phyloP scores from a whole-genome alignment of 2,113 vertebrate genomes.

The Anguilla rostrata region DNA sequence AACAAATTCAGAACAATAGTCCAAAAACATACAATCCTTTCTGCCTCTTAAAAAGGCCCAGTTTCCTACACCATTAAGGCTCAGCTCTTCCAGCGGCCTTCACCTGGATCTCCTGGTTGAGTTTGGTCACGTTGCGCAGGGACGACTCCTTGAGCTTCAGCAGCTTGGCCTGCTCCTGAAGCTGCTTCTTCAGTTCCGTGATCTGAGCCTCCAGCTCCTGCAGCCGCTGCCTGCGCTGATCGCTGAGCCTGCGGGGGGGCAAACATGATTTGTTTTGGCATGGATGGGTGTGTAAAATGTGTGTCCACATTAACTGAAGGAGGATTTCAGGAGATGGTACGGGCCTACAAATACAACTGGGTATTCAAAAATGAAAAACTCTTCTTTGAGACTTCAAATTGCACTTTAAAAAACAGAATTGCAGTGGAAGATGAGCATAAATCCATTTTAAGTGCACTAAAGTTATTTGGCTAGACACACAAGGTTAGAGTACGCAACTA shows the following conservation, averaged over 20 bases:
- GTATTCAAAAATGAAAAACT: no score
- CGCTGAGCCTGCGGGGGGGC: slow-evolving; percentile 77
- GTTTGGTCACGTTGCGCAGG: slow-evolving; percentile 80
- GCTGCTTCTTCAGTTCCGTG: slow-evolving; percentile 84
- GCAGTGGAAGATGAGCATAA: no score
- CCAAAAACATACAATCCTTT: neutral
- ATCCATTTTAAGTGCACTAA: no score
- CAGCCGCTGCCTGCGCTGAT: slow-evolving; percentile 86
- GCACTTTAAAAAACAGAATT: no score
- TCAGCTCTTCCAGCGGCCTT: neutral
- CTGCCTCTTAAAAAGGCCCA: neutral
- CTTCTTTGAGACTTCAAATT: no score
- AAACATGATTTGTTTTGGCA: no score
- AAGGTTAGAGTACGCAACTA: no score
- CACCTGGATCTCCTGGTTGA: slow-evolving; percentile 90
- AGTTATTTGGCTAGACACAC: no score
- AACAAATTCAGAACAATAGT: neutral
- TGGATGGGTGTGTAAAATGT: no score
- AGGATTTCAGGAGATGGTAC: no score
- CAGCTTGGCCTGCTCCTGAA: slow-evolving; percentile 88
- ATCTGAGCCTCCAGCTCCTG: slow-evolving; percentile 90
- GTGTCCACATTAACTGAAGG: no score
- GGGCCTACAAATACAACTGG: no score
- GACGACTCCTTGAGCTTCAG: slow-evolving; percentile 88
- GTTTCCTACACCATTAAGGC: neutral